Evolutionary conservation across 2,888 invertebrate species (phyloP), one percentile per base, ranked within the genome.

Genomic region (Macrosiphum euphorbiae): DNA sequence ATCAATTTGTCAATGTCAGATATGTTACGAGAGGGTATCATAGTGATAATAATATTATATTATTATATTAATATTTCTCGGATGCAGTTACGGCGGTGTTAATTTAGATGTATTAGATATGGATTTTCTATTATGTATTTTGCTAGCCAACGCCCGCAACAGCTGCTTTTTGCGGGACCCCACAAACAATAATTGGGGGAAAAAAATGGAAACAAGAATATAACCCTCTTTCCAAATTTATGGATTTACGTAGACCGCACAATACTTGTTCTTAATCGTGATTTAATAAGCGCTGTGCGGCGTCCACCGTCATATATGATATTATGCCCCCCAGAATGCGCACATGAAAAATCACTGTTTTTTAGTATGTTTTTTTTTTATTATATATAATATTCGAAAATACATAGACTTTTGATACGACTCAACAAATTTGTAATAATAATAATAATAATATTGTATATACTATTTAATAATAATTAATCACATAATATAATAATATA

Each of bases 71-170:
- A 90, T 93, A 93, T 93, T 93, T 50, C 44, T 85, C 89, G n/a
- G 47, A 52, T 35, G 89, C 26, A 55, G 55, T 89, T 84, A 58
- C 85, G 89, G 87, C 26, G 20, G 47, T 90, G 88, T 88, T 92
- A 92, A 93, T 93, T 93, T 93, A 93, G 93, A 93, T 90, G 84
- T 93, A 93, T 93, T 93, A 90, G 93, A 93, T 93, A 93, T 93
- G 93, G 93, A 85, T 93, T 89, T 90, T 85, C 84, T 85, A 89
- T 93, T 85, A 90, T 90, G 55, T 84, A 90, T 58, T 85, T 93
- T 58, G 58, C 89, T 35, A 58, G 47, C 44, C 20, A 85, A 47
- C 11, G 47, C 47, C 47, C 11, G 44, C 44, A 47, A 89, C 93
- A 93, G 88, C 93, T 93, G 93, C 85, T 93, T 90, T 89, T 85